Conservation (phyloP, 2,888 invertebrate species). For the Thecophora atra region DNA sequence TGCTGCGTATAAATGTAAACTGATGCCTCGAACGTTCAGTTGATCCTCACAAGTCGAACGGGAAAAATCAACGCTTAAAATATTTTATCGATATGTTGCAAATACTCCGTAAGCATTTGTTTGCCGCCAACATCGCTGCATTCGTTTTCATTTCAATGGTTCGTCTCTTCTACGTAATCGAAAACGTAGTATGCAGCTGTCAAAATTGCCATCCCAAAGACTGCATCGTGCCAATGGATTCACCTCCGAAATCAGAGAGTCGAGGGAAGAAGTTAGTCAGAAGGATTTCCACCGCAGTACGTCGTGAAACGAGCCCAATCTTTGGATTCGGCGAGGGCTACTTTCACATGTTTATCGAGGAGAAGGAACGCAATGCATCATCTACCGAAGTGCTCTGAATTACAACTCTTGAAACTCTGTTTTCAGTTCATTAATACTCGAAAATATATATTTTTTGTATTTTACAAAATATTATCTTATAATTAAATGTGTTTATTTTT, state of each 20-base stretch:
- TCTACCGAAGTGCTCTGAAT: constrained; percentile 48
- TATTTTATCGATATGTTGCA: constrained; percentile 48
- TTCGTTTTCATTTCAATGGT: constrained; percentile 55
- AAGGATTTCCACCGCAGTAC: constrained; percentile 51
- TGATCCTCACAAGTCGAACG: background rate
- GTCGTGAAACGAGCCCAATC: constrained; percentile 53
- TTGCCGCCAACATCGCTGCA: constrained; percentile 54
- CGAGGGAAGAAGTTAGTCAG: constrained; percentile 47
- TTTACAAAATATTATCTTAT: too few relatives aligned
- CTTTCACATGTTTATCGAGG: constrained; percentile 58
- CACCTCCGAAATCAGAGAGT: constrained; percentile 35
- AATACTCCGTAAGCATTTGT: constrained; percentile 54
- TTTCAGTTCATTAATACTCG: too few relatives aligned
- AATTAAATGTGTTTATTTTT: too few relatives aligned
- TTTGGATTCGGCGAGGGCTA: constrained; percentile 60
- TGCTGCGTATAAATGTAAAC: too few relatives aligned
- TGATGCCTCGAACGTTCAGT: background rate
- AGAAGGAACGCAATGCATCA: constrained; percentile 54
- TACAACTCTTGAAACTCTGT: constrained; percentile 46
- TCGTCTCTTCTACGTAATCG: constrained; percentile 55
- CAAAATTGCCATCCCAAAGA: constrained; percentile 39
- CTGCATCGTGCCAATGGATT: constrained; percentile 20
- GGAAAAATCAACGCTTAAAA: background rate
- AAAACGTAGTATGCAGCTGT: constrained; percentile 47
- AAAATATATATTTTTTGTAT: too few relatives aligned